Conservation (phyloP, 2,113 vertebrate genomes). For the Semicossyphus pulcher region DNA sequence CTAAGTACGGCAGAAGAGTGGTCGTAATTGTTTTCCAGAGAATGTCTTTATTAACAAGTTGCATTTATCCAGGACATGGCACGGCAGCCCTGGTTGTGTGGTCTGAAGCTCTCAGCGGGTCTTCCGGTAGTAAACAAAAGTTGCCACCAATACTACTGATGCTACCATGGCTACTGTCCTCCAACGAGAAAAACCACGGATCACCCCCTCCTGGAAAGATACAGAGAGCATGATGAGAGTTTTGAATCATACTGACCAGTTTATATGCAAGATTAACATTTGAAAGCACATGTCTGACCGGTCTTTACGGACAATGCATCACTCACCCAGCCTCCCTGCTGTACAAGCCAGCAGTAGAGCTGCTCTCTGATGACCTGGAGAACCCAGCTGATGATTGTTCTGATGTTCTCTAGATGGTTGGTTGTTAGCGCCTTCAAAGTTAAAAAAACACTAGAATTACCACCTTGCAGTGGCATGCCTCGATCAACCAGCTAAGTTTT, state of each 20-base stretch:
- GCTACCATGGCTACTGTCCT: conserved; percentile 71
- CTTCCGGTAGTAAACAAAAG: conserved; percentile 78
- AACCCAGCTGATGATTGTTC: conserved; percentile 79
- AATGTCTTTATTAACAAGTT: neutral
- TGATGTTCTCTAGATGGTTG: conserved; percentile 79
- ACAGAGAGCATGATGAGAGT: neutral
- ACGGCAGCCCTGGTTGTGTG: neutral
- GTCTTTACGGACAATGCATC: neutral
- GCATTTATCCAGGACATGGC: neutral
- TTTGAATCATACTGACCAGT: accelerated
- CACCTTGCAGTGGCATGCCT: no score
- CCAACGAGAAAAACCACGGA: conserved; percentile 75
- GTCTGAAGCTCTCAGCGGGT: conserved; percentile 59
- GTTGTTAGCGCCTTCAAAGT: conserved; percentile 77
- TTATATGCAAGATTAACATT: neutral
- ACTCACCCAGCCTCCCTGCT: conserved; percentile 87
- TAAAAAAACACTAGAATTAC: neutral
- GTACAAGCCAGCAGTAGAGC: conserved; percentile 79
- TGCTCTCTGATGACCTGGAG: conserved; percentile 80
- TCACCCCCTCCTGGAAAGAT: conserved; percentile 71
- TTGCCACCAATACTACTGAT: conserved; percentile 71
- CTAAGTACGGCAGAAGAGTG: conserved; percentile 3
- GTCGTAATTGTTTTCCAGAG: neutral
- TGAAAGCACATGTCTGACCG: neutral
- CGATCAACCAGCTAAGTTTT: no score